These are phyloP conservation scores for Bilobella aurantiaca DNA, from an alignment of 1,140 invertebrate species.

Conservation along the genomic window DNA sequence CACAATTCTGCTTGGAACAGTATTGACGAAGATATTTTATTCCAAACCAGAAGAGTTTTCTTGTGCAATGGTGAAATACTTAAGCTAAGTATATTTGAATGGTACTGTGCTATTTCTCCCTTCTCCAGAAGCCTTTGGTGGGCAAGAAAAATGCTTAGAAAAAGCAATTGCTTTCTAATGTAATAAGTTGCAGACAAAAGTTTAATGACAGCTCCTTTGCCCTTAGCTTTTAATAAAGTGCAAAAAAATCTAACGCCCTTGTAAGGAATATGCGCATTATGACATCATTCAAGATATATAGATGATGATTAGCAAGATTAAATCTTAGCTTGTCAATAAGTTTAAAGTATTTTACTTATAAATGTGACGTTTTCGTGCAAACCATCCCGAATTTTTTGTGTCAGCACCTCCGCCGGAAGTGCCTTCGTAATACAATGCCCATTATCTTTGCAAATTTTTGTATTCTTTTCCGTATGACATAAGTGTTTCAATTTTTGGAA, in stretches of 20 bases:
- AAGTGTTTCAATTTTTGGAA: conserved; percentile 43
- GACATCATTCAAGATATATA: conserved; percentile 20
- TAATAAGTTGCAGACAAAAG: conserved; percentile 11
- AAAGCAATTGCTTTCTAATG: conserved; percentile 16
- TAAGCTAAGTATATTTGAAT: neutral
- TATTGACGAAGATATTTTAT: conserved; percentile 29
- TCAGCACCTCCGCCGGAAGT: neutral
- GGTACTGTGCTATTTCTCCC: conserved; percentile 16
- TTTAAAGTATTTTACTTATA: conserved; percentile 4
- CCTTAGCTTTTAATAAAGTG: neutral
- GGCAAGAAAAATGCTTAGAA: conserved; percentile 13
- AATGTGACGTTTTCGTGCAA: conserved; percentile 7
- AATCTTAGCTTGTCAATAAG: conserved; percentile 19
- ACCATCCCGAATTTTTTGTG: conserved; percentile 6
- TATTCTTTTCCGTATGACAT: conserved; percentile 39
- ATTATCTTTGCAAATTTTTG: conserved; percentile 40
- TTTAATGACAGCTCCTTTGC: conserved; percentile 1
- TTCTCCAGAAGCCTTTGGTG: conserved; percentile 17
- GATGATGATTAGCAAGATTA: conserved; percentile 14
- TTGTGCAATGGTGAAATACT: conserved; percentile 20
- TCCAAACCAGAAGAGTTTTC: conserved; percentile 16
- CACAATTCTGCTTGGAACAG: conserved; percentile 40
- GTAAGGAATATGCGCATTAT: conserved; percentile 17
- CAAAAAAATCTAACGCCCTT: conserved; percentile 12
- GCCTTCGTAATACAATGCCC: conserved; percentile 15